These are phyloP conservation scores for Buphagus erythrorhynchus DNA, from an alignment of 2,797 vertebrate species.

Conservation along the genomic window DNA sequence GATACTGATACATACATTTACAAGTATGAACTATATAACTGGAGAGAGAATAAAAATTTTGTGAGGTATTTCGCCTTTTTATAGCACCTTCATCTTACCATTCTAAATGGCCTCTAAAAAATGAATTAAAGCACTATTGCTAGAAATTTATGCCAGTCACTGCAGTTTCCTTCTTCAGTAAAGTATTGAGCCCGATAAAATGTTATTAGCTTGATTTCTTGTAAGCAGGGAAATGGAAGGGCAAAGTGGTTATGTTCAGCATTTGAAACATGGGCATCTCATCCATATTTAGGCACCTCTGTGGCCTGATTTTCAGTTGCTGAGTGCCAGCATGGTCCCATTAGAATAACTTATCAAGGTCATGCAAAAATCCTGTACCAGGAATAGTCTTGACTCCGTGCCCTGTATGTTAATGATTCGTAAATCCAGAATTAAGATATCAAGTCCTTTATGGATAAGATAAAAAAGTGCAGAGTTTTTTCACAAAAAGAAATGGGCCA, in stretches of 20 bases:
- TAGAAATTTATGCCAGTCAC: not conserved
- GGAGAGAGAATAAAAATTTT: not conserved
- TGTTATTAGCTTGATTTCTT: constrained; percentile 16
- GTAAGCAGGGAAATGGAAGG: constrained; percentile 13
- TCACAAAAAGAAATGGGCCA: not conserved
- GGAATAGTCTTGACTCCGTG: not conserved
- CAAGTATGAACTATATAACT: not conserved
- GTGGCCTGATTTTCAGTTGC: not conserved
- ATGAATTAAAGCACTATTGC: not conserved
- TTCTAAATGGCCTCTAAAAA: not conserved
- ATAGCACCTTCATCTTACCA: not conserved
- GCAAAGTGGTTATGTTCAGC: not conserved
- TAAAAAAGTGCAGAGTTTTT: not conserved
- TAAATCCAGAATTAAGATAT: not conserved
- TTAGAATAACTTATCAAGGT: constrained; percentile 25
- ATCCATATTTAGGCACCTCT: not conserved
- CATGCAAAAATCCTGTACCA: not conserved
- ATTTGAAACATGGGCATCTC: not conserved
- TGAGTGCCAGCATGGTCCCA: not conserved
- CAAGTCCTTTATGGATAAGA: not conserved
- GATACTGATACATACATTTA: not conserved
- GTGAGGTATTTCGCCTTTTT: not conserved
- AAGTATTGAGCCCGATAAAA: not conserved
- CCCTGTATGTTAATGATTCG: not conserved
- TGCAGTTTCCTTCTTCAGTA: not conserved